phyloP scores from a whole-genome alignment of 1,140 invertebrate species.

The Caerostris extrusa region DNA sequence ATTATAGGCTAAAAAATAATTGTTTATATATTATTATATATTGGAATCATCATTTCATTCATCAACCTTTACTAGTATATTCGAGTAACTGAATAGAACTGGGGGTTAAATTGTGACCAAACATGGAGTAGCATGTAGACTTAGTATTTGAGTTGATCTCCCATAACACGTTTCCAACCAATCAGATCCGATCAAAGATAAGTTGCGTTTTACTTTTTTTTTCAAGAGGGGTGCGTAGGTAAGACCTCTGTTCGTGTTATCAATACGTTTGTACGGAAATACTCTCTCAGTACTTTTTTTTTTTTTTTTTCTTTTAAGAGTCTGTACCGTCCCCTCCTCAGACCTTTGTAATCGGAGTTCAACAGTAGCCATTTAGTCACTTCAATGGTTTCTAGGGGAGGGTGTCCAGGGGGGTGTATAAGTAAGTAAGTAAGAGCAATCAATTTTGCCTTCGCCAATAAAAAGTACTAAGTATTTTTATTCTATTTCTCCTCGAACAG shows the following conservation, averaged over 20 bases:
- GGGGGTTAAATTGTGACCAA: neutral
- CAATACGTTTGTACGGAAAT: conserved; percentile 36
- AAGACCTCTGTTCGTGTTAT: conserved; percentile 42
- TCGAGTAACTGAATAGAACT: too few relatives aligned
- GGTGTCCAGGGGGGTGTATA: neutral
- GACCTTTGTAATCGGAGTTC: conserved; percentile 63
- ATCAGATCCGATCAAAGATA: conserved; percentile 51
- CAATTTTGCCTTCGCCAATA: neutral
- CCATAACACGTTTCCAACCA: conserved; percentile 30
- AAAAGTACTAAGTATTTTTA: conserved; percentile 9
- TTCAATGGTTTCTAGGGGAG: conserved; percentile 41
- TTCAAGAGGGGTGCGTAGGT: conserved; percentile 48
- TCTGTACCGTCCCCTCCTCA: neutral
- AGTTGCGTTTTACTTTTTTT: conserved; percentile 48
- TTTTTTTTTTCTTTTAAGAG: neutral
- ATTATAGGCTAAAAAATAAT: too few relatives aligned
- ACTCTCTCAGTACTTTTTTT: neutral
- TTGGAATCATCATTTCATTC: too few relatives aligned
- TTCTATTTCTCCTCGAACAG: neutral
- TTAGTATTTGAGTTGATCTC: neutral
- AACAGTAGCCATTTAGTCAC: conserved; percentile 66
- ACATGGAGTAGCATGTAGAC: neutral
- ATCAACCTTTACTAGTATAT: too few relatives aligned
- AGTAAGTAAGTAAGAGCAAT: neutral
- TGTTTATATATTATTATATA: too few relatives aligned